phyloP scores from a whole-genome alignment of 2,888 invertebrate genomes.

The Rhamnusium bicolor region DNA sequence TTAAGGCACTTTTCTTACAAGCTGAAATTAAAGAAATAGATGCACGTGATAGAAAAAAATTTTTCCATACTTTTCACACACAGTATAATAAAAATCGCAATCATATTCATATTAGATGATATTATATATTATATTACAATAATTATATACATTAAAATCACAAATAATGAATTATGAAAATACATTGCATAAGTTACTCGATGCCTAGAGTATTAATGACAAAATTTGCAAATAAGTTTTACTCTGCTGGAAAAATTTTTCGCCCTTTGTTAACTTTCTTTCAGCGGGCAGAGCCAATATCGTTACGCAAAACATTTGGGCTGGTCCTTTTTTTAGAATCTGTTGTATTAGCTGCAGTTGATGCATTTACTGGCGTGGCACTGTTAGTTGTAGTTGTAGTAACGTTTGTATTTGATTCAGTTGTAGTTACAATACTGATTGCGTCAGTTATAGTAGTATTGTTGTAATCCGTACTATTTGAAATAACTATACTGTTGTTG shows the following conservation, averaged over 20 bases:
- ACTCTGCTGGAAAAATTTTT: constrained; percentile 52
- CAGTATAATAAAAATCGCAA: too few species aligned
- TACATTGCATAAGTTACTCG: constrained; percentile 22
- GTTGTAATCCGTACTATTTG: constrained; percentile 42
- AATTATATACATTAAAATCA: neutral
- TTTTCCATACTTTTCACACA: too few species aligned
- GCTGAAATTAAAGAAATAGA: too few species aligned
- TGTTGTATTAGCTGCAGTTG: constrained; percentile 33
- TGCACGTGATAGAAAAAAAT: too few species aligned
- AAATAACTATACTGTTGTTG: constrained; percentile 57
- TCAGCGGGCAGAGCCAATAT: constrained; percentile 62
- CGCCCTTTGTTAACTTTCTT: constrained; percentile 57
- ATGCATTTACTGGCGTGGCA: constrained; percentile 12
- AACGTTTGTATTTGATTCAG: neutral
- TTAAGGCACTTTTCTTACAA: too few species aligned
- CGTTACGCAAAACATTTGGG: constrained; percentile 62
- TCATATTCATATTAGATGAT: too few species aligned
- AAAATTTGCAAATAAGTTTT: constrained; percentile 55
- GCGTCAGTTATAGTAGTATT: neutral
- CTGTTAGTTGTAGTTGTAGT: constrained; percentile 11
- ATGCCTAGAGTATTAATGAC: constrained; percentile 56
- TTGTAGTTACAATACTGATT: neutral
- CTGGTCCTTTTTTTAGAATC: constrained; percentile 29
- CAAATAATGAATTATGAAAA: too few species aligned
- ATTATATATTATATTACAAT: neutral